Base-by-base conservation (phyloP, 2,888 invertebrate species). In the Trachelus iudaicus region DNA sequence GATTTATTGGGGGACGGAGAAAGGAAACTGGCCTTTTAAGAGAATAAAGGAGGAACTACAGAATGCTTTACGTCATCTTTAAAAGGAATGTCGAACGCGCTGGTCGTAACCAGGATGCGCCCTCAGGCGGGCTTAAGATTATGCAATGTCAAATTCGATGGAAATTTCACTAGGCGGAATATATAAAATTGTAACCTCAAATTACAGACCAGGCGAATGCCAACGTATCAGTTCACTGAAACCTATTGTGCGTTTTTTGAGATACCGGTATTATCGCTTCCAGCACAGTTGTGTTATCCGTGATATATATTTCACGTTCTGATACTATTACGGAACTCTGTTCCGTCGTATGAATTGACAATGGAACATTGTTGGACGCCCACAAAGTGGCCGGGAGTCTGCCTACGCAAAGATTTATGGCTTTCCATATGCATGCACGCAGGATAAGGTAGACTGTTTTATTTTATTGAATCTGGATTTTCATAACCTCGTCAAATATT, bases 101-200 rank as follows among this genome's bases (percentile, higher is more conserved):
- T 79, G 79, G 75, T 79, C 76, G 81, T 82, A 82, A 76, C 76
- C 69, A 56, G 73, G 81, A 79, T 80, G 75, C 76, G 79, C 73
- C 79, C 69, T 34, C 69, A 69, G 37, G 73, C 76, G 71, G 73
- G 69, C 71, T 34, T n/a, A 69, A 69, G 34, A 80, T 84, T 83
- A 83, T 79, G 85, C 77, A 85, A 84, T 34, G 4, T n/a, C 31
- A 30, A 71, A 30, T 34, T 34, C 15, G 71, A 71, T 71, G 30
- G 71, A 71, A 71, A 71, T 33, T 33, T 33, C 23, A 33, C 56
- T 23, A 56, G 9, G 15, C 56, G 15, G 56, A 56, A 56, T 23
- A 9, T 56, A 56, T 56, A 2, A 56, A 56, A 23, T 56, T 56
- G 9, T 56, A 56, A 56, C 23, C 40, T 56, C 9, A 23, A 56